A percentile compares a stretch with the other conserved stretches of the same genome.
phyloP scores from a whole-genome alignment of 2,113 vertebrate genomes.

The Microcebus murinus region DNA sequence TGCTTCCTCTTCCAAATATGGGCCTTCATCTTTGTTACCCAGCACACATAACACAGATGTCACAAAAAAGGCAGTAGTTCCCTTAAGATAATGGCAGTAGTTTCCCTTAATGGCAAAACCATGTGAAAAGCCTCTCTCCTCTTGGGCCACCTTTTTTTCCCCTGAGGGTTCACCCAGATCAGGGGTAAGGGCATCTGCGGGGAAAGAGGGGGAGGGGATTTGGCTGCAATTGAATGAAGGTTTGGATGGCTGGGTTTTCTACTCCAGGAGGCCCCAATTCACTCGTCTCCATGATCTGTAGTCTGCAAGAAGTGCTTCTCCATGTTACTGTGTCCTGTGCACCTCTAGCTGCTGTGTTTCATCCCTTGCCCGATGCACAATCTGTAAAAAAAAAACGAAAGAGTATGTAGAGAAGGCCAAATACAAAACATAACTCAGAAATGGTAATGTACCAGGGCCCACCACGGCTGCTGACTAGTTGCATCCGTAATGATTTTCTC shows the following conservation, averaged over 20 bases:
- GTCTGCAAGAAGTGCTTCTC: background rate
- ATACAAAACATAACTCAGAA: background rate
- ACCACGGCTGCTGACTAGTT: background rate
- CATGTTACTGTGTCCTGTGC: background rate
- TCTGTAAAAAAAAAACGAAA: background rate
- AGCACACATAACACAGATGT: background rate
- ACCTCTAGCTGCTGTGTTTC: background rate
- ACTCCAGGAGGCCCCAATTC: background rate
- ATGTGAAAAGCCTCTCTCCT: background rate
- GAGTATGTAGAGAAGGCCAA: conserved; percentile 26
- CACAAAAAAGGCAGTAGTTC: background rate
- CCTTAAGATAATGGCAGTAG: background rate
- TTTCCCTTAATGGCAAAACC: background rate
- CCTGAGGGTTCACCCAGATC: background rate
- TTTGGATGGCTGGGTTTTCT: background rate
- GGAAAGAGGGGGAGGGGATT: background rate
- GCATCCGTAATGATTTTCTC: conserved; percentile 69
- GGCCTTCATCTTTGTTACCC: background rate
- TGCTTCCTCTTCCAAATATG: background rate
- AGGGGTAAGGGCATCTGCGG: rapidly evolving
- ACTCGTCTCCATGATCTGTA: background rate
- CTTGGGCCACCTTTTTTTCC: background rate
- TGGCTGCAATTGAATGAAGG: background rate
- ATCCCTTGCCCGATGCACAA: background rate
- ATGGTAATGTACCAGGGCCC: background rate